A percentile compares a stretch with the other conserved stretches of the same genome.
These are phyloP conservation scores for Myripristis jacobus DNA, from an alignment of 2,797 vertebrate species.

Conservation along the genomic window DNA sequence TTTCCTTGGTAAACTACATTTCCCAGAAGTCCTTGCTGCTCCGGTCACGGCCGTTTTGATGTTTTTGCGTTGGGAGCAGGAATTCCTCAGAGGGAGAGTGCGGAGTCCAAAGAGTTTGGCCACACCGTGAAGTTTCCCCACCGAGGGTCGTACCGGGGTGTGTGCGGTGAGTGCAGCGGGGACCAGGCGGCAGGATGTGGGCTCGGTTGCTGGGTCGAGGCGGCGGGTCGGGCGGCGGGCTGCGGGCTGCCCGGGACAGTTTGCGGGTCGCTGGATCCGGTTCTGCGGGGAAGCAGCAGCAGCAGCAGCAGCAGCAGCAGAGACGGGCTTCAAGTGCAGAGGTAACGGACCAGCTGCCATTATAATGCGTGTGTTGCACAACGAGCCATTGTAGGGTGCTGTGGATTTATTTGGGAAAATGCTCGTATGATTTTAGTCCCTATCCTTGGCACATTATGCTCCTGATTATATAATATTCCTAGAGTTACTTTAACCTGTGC, in stretches of 20 bases:
- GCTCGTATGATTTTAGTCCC: no score
- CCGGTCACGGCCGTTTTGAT: slow-evolving; percentile 4
- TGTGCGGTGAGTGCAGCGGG: slow-evolving; percentile 24
- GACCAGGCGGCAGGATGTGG: slow-evolving; percentile 72
- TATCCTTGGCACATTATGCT: no score
- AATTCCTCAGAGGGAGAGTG: slow-evolving; percentile 28
- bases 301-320: slow-evolving; percentile 55
- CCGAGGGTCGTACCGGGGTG: slow-evolving; percentile 8
- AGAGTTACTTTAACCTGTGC: no score
- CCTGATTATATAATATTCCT: no score
- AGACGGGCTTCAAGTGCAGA: slow-evolving; percentile 72
- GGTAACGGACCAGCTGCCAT: slow-evolving; percentile 55
- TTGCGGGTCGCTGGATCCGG: slow-evolving; percentile 50
- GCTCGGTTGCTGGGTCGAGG: slow-evolving; percentile 56
- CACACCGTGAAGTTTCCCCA: slow-evolving; percentile 6
- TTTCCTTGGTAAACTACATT: slow-evolving; percentile 70
- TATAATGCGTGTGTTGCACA: neutral
- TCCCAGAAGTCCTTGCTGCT: slow-evolving; percentile 73
- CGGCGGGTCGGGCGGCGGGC: slow-evolving; percentile 49
- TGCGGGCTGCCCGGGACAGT: slow-evolving; percentile 61
- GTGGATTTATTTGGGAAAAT: neutral
- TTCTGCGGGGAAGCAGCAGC: no score
- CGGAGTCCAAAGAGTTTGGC: slow-evolving; percentile 54
- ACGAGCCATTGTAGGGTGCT: neutral
- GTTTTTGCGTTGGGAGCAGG: slow-evolving; percentile 56